Percentiles rank a stretch among this genome's conserved stretches.
Evolutionary conservation across 2,113 vertebrate genomes (phyloP).

Genomic region (Syngnathus typhle): DNA sequence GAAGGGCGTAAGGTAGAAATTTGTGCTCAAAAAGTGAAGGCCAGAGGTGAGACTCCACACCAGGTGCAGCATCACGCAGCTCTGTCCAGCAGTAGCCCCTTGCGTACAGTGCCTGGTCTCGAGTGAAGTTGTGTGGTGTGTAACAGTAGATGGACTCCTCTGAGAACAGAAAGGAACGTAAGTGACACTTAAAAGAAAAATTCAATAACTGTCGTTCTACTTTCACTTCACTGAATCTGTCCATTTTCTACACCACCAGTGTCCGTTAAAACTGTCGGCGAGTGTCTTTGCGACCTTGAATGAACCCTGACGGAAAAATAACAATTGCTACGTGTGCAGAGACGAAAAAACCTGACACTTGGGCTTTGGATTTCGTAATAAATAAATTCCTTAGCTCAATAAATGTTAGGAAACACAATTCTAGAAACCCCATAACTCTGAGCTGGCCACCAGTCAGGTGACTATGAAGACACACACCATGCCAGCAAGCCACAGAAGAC

Average conservation of each 20-base stretch:
- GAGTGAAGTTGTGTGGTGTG: constrained; percentile 98
- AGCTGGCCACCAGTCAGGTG: not conserved
- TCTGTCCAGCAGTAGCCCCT: constrained; percentile 99
- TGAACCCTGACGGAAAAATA: too few species aligned
- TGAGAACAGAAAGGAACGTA: constrained; percentile 55
- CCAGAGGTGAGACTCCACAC: constrained; percentile 83
- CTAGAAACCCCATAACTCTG: not conserved
- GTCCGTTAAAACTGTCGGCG: not conserved
- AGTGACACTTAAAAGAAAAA: constrained; percentile 4
- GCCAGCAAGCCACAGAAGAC: not conserved
- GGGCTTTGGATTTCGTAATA: not conserved
- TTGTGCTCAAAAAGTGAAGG: constrained; percentile 97
- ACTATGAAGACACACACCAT: too few species aligned
- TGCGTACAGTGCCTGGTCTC: constrained; percentile 97
- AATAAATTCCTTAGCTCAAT: not conserved
- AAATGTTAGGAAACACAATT: not conserved
- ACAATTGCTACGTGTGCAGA: too few species aligned
- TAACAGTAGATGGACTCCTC: constrained; percentile 99
- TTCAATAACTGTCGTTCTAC: not conserved
- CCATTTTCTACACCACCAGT: not conserved
- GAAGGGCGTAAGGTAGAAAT: constrained; percentile 93
- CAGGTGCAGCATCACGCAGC: constrained; percentile 88
- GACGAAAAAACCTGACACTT: not conserved
- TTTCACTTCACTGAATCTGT: not conserved
- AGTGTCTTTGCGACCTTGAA: too few species aligned